A percentile compares a stretch with the other conserved stretches of the same genome.
Conservation (phyloP, 2,113 vertebrate genomes). For the Clarias macrocephalus region DNA sequence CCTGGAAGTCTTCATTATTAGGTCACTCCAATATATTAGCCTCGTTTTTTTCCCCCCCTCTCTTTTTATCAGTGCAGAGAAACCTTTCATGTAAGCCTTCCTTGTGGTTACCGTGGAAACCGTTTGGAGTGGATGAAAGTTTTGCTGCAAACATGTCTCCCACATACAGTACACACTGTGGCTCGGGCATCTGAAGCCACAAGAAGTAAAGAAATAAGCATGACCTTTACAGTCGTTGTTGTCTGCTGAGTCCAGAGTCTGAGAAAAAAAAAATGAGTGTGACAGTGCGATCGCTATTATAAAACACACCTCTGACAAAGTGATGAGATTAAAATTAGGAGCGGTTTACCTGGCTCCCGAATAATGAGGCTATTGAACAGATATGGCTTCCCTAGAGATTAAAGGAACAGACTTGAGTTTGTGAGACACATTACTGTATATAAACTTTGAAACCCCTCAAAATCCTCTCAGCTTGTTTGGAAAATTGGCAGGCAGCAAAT, state of each 20-base stretch:
- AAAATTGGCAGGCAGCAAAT: conserved; percentile 34
- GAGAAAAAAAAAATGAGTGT: conserved; percentile 35
- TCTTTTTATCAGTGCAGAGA: conserved; percentile 54
- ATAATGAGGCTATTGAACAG: conserved; percentile 31
- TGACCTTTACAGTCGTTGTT: neutral
- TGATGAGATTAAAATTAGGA: conserved; percentile 58
- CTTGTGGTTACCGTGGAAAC: conserved; percentile 67
- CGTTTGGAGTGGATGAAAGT: conserved; percentile 55
- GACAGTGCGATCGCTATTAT: conserved; percentile 47
- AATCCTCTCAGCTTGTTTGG: conserved; percentile 20
- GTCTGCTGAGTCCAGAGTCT: conserved; percentile 39
- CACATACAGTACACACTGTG: conserved; percentile 35
- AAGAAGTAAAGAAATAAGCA: conserved; percentile 34
- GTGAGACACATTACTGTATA: conserved; percentile 26
- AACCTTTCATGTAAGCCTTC: conserved; percentile 58
- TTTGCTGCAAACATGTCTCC: conserved; percentile 56
- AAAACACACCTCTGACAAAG: conserved; percentile 47
- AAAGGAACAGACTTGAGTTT: conserved; percentile 40
- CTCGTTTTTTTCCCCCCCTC: neutral
- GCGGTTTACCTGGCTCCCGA: conserved; percentile 44
- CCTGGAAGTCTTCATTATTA: conserved; percentile 44
- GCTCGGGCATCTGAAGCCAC: conserved; percentile 43
- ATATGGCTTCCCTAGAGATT: conserved; percentile 33
- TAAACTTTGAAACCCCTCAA: conserved; percentile 20
- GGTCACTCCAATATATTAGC: conserved; percentile 48